These are phyloP conservation scores for Trochalopteron elliotii DNA, from an alignment of 2,113 vertebrate species.

Conservation along the genomic window DNA sequence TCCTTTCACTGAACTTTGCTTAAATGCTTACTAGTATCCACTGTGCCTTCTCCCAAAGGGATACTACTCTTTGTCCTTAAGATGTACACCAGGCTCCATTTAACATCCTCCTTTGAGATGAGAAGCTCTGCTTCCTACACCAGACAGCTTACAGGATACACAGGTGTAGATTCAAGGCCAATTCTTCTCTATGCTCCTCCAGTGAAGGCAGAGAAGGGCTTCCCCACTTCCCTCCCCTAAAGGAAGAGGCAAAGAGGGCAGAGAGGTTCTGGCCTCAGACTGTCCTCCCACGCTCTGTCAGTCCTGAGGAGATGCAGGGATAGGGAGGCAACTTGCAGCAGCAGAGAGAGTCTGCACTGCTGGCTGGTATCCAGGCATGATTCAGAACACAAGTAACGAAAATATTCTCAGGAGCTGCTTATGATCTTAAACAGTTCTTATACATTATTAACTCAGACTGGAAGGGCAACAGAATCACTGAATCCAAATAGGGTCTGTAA, in stretches of 20 bases:
- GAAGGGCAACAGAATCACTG: neutral
- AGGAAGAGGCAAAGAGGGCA: neutral
- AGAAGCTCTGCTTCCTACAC: neutral
- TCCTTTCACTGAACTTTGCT: neutral
- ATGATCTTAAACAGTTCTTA: neutral
- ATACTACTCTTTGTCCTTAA: neutral
- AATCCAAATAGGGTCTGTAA: neutral
- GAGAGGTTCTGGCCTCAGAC: neutral
- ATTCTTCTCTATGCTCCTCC: neutral
- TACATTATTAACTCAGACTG: neutral
- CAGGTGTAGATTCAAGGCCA: neutral
- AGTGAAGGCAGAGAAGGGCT: neutral
- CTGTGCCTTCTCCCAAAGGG: neutral
- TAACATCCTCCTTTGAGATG: neutral
- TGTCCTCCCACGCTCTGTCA: neutral
- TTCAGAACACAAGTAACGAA: neutral
- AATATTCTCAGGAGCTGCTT: neutral
- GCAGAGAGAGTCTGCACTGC: neutral
- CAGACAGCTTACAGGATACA: neutral
- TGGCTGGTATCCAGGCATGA: neutral
- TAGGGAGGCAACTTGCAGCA: neutral
- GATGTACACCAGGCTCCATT: neutral
- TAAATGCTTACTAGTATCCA: neutral
- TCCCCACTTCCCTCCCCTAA: neutral
- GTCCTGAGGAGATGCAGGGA: neutral